Evolutionary conservation across 2,797 vertebrate genomes (phyloP).

Genomic region (Scomberomorus guttatus): DNA sequence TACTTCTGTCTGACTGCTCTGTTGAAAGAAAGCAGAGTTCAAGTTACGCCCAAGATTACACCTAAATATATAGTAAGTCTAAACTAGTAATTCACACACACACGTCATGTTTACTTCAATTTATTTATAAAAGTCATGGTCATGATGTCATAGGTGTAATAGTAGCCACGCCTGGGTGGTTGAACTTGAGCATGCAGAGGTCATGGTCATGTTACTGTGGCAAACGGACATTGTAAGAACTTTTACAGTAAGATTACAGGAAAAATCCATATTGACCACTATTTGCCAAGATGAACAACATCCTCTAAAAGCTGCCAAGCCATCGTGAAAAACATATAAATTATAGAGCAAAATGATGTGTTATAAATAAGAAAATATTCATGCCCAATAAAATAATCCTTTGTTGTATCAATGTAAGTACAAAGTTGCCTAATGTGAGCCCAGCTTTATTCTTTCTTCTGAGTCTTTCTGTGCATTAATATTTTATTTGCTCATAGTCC

Average conservation of each 20-base stretch:
- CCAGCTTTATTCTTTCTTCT: background rate
- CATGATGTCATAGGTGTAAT: constrained; percentile 26
- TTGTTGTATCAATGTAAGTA: background rate
- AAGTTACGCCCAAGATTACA: background rate
- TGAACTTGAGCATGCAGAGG: background rate
- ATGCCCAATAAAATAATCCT: background rate
- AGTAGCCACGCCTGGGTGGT: constrained; percentile 7
- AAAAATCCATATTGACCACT: background rate
- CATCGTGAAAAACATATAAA: constrained; percentile 11
- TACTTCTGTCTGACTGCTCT: background rate
- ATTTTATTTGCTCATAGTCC: background rate
- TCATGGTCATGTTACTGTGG: constrained; percentile 1
- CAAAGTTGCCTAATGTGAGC: background rate
- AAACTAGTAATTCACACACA: background rate
- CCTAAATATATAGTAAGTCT: background rate
- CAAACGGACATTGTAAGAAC: background rate
- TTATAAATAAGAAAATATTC: background rate
- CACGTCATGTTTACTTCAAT: constrained; percentile 6
- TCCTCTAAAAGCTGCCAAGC: constrained; percentile 1
- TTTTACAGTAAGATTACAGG: background rate
- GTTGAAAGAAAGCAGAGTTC: background rate
- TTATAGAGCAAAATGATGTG: background rate
- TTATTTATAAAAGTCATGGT: background rate
- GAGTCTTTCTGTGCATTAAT: background rate
- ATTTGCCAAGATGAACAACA: background rate